Base-by-base conservation (phyloP, 2,797 vertebrate genomes). In the Tolypeutes matacus region DNA sequence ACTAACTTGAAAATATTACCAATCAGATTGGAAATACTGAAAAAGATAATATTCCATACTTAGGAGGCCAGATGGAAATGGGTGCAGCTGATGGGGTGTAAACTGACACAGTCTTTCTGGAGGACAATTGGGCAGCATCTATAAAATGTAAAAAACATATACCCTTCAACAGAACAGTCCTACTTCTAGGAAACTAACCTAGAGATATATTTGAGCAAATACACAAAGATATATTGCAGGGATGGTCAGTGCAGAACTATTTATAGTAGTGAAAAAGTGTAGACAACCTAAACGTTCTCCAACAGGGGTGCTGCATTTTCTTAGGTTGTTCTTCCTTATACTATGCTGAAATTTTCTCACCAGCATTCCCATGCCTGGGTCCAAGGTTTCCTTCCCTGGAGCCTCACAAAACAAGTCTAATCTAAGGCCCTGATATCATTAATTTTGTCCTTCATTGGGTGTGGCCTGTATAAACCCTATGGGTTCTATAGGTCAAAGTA, bases 401-500 rank as follows among this genome's bases (percentile, higher is more conserved):
- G 36, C 60, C 17, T 96, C 69, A 58, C 25, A 72, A 89, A 76
- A 34, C 51, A 93, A 95, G 29, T 91, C 80, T 76, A 91, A 64
- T 31, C 39, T 58, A 77, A 86, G 20, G 21, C 78, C 77, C 77
- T 31, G 29, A 21, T 15, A 42, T 70, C 23, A 42, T 85, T 89
- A 53, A 92, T 78, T 83, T 89, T 95, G 70, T 34, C 31, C 49
- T 92, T 87, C 18, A 20, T 27, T 81, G 14, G 56, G 69, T 25
- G 6, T 81, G 86, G 42, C 25, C 58, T 58, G 10, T 58, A 23
- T 29, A 70, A 76, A 87, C 11, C 58, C 12, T 34, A 65, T 14
- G n/a, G 42, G 4, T 4, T 96, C 89, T 72, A 7, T 23, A 62
- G 75, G 14, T 91, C 69, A 95, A 62, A 73, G 56, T 2, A 86